A percentile compares a stretch with the other conserved stretches of the same genome.
Evolutionary conservation across 2,888 invertebrate species (phyloP).

Genomic region (Mamestra brassicae): DNA sequence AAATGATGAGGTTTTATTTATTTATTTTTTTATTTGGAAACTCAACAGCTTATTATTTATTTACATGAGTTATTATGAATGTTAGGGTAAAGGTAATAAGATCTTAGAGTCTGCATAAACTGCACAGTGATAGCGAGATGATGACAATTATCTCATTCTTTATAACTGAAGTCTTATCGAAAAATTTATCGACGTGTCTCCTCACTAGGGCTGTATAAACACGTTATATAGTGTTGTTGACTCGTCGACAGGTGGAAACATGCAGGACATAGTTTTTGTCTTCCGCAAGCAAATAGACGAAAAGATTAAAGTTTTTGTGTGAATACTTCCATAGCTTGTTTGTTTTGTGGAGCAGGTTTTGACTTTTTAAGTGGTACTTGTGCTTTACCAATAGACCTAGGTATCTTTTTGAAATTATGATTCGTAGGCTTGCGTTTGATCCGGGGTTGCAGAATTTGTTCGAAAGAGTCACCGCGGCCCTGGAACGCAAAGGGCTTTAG

Average conservation of each 20-base stretch:
- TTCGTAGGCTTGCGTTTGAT: too few relatives aligned
- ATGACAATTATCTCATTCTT: too few relatives aligned
- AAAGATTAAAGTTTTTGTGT: slow-evolving; percentile 50
- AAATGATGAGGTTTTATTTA: slow-evolving; percentile 24
- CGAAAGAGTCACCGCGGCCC: too few relatives aligned
- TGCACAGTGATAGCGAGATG: too few relatives aligned
- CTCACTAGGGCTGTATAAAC: slow-evolving; percentile 62
- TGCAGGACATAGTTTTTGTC: slow-evolving; percentile 70
- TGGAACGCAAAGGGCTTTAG: too few relatives aligned
- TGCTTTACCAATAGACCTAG: background rate
- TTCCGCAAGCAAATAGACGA: slow-evolving; percentile 54
- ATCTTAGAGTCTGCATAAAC: too few relatives aligned
- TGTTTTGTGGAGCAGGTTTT: slow-evolving; percentile 15
- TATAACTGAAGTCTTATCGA: slow-evolving; percentile 17
- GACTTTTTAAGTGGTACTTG: slow-evolving; percentile 32
- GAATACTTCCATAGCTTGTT: slow-evolving; percentile 30
- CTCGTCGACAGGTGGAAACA: slow-evolving; percentile 77
- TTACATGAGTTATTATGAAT: too few relatives aligned
- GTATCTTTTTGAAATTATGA: background rate
- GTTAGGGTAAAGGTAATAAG: too few relatives aligned
- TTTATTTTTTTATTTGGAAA: too few relatives aligned
- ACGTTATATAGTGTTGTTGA: slow-evolving; percentile 76
- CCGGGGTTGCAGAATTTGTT: too few relatives aligned
- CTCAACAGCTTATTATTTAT: too few relatives aligned
- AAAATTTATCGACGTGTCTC: slow-evolving; percentile 15